These are phyloP conservation scores for Pediacus dermestoides DNA, from an alignment of 2,888 invertebrate species.

Conservation along the genomic window DNA sequence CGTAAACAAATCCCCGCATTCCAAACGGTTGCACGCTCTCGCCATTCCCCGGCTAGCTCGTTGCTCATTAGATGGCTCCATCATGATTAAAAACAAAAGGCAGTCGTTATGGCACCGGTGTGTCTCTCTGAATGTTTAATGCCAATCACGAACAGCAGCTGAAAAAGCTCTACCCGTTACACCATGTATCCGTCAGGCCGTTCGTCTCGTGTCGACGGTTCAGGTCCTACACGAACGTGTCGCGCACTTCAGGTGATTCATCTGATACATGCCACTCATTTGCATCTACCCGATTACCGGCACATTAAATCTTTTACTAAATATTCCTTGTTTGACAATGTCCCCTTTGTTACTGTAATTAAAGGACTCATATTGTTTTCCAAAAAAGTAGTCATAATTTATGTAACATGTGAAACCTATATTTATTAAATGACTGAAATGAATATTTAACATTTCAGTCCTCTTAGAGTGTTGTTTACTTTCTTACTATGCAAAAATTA, in stretches of 20 bases:
- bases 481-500: too few relatives aligned
- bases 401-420: too few relatives aligned
- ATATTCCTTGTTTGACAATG: too few relatives aligned
- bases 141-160: conserved; percentile 17
- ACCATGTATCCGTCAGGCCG: conserved; percentile 2
- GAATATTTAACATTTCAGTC: too few relatives aligned
- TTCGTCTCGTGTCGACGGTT: neutral
- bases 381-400: too few relatives aligned
- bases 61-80: conserved; percentile 10
- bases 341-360: too few relatives aligned
- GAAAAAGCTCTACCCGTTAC: conserved; percentile 6
- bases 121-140: conserved; percentile 21
- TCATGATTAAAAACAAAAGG: conserved; percentile 14
- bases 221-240: neutral
- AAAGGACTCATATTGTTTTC: too few relatives aligned
- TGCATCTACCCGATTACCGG: too few relatives aligned
- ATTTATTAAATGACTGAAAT: too few relatives aligned
- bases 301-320: too few relatives aligned
- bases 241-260: neutral
- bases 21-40: conserved; percentile 27
- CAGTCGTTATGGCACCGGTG: conserved; percentile 17
- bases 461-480: too few relatives aligned
- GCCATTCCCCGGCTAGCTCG: conserved; percentile 17
- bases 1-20: conserved; percentile 30
- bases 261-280: conserved; percentile 2